These are phyloP conservation scores for Notoglanidium macrostoma DNA, from an alignment of 2,797 vertebrate genomes.

Conservation along the genomic window DNA sequence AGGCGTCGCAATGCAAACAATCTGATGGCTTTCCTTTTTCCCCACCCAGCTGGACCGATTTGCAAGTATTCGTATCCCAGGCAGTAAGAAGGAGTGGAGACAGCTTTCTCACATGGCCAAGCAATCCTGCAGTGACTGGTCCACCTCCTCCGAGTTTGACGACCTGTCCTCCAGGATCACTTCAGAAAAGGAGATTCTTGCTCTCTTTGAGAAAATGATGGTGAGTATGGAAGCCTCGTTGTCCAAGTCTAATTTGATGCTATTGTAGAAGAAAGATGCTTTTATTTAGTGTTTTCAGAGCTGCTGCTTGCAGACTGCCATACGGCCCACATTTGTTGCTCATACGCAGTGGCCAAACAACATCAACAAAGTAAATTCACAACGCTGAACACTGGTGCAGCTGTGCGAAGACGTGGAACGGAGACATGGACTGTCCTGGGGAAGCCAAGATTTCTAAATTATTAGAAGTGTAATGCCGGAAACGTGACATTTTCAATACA, in stretches of 20 bases:
- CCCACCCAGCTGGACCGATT: slow-evolving; percentile 87
- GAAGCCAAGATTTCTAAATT: neutral
- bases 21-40: neutral
- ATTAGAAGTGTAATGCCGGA: neutral
- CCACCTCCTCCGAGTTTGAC: slow-evolving; percentile 73
- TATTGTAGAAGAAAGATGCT: neutral
- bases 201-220: slow-evolving; percentile 99
- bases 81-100: slow-evolving; percentile 88
- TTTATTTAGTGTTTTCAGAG: neutral
- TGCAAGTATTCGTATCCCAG: slow-evolving; percentile 92
- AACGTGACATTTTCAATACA: neutral
- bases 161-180: slow-evolving; percentile 82
- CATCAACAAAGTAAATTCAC: neutral
- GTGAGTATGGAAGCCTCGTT: slow-evolving; percentile 68
- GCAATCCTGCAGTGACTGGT: slow-evolving; percentile 73
- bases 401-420: neutral
- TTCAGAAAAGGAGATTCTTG: slow-evolving; percentile 87
- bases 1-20: neutral
- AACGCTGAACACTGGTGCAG: neutral
- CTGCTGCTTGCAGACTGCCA: neutral
- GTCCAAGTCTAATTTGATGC: neutral
- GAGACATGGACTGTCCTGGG: neutral
- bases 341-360: neutral
- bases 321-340: neutral
- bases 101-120: slow-evolving; percentile 76